Conservation (phyloP, 2,113 vertebrate genomes). For the Gymnarchus niloticus region DNA sequence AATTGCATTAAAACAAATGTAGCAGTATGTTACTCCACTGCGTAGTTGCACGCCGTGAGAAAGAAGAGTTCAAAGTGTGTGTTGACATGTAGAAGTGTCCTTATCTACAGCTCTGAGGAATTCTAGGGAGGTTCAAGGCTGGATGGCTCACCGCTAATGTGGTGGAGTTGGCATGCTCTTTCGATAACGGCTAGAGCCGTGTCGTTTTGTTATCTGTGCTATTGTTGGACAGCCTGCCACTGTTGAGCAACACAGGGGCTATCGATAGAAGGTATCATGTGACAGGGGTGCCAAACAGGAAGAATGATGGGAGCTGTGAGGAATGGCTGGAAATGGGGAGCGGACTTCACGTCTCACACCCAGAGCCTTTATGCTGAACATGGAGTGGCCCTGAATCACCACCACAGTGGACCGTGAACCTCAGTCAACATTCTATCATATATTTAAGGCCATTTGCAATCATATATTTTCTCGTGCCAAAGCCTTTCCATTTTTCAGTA, state of each 20-base stretch:
- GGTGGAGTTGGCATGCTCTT: background rate
- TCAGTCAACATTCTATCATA: too few relatives aligned
- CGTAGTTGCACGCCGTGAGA: background rate
- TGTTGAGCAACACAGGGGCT: background rate
- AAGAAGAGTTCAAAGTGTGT: background rate
- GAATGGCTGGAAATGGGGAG: too few relatives aligned
- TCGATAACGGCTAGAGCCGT: background rate
- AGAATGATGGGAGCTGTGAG: background rate
- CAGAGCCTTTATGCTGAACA: background rate
- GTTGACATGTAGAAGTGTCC: background rate
- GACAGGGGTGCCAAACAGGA: background rate
- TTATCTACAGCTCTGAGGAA: background rate
- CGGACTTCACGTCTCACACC: background rate
- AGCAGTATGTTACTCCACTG: background rate
- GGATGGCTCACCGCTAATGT: background rate
- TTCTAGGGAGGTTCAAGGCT: background rate
- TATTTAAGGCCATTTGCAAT: background rate
- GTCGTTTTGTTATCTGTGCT: background rate
- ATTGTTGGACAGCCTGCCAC: background rate
- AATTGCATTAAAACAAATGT: background rate
- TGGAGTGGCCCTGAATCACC: background rate
- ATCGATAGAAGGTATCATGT: background rate
- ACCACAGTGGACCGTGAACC: background rate
- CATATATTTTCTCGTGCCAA: background rate
- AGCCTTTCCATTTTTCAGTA: background rate